Conservation (phyloP, 2,888 invertebrate species). For the Heliconius charithonia region DNA sequence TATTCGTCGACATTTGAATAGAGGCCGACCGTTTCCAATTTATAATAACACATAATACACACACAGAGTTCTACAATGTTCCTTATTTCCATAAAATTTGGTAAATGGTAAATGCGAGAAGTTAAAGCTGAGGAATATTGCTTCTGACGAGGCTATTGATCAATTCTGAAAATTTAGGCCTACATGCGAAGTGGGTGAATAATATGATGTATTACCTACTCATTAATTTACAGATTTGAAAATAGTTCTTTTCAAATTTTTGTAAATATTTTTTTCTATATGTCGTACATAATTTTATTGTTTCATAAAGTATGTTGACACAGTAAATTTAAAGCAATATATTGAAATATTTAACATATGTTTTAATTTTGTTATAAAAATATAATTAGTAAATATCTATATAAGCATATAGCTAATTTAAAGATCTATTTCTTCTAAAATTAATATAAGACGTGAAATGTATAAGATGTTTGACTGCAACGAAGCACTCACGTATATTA, state of each 20-base stretch:
- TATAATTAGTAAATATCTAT: neutral
- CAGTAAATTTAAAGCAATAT: no score
- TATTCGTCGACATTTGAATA: conserved; percentile 60
- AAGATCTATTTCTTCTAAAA: neutral
- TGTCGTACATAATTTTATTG: no score
- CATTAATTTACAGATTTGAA: neutral
- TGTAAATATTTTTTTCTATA: neutral
- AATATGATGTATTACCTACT: neutral
- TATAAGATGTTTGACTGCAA: conserved; percentile 42
- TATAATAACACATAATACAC: conserved; percentile 52
- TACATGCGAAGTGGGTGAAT: conserved; percentile 12
- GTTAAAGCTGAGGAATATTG: conserved; percentile 37
- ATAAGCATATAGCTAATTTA: neutral
- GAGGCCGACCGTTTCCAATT: conserved; percentile 54
- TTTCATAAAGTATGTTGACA: no score
- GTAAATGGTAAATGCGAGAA: conserved; percentile 45
- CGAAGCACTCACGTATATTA: conserved; percentile 56
- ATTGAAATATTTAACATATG: no score
- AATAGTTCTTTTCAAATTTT: neutral
- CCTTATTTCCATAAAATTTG: conserved; percentile 53
- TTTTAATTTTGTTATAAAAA: no score
- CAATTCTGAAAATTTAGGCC: conserved; percentile 47
- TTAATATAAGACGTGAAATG: conserved; percentile 33
- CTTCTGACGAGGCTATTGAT: conserved; percentile 39
- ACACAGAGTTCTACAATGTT: conserved; percentile 46